A percentile compares a stretch with the other conserved stretches of the same genome.
phyloP scores from a whole-genome alignment of 1,140 invertebrate genomes.

The Tetragnatha versicolor region DNA sequence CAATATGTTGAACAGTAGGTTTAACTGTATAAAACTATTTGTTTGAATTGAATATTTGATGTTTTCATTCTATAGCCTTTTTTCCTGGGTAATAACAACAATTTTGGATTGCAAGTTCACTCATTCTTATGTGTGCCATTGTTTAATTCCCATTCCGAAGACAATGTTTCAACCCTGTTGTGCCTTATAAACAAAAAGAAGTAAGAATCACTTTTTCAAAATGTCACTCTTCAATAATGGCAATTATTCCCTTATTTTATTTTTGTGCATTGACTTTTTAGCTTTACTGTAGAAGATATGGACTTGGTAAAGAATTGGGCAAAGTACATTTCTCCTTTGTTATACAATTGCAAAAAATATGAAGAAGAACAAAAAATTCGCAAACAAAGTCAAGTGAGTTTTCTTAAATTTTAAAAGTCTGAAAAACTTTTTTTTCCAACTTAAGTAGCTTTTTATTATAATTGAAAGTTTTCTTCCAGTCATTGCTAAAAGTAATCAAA shows the following conservation, averaged over 20 bases:
- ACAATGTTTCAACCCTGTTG: conserved; percentile 15
- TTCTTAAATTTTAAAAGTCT: background rate
- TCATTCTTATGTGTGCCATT: conserved; percentile 44
- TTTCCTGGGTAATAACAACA: conserved; percentile 35
- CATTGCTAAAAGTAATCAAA: conserved; percentile 39
- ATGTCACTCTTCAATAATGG: background rate
- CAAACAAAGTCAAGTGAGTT: conserved; percentile 41
- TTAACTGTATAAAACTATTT: too few relatives aligned
- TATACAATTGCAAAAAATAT: conserved; percentile 11
- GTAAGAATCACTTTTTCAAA: conserved; percentile 16
- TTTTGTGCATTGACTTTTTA: background rate
- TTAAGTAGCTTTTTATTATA: background rate
- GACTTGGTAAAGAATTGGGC: conserved; percentile 13
- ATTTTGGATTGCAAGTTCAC: conserved; percentile 11
- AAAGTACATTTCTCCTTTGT: conserved; percentile 28
- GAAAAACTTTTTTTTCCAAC: background rate
- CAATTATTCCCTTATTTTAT: background rate
- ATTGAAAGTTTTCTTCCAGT: conserved; percentile 1
- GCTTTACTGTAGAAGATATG: conserved; percentile 42
- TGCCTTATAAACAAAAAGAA: conserved; percentile 47
- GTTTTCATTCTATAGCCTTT: conserved; percentile 4
- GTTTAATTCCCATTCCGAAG: conserved; percentile 30
- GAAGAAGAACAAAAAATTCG: conserved; percentile 44
- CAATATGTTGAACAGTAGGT: too few relatives aligned
- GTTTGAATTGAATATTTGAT: too few relatives aligned